Evolutionary conservation across 2,797 vertebrate genomes (phyloP).

Genomic region (Pygocentrus nattereri): DNA sequence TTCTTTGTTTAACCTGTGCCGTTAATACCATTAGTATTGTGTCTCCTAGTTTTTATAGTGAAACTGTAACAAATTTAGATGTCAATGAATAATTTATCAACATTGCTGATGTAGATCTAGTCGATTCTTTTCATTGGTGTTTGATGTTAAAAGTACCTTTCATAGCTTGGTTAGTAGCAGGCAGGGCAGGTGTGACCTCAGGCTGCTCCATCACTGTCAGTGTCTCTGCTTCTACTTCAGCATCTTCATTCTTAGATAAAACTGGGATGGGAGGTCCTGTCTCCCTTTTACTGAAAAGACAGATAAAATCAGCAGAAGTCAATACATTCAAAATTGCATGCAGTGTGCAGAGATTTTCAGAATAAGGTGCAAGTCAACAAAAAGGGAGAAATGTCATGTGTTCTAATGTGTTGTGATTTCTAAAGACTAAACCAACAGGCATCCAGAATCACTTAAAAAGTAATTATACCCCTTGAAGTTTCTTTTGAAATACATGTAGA

Average conservation of each 20-base stretch:
- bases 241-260: conserved; percentile 49
- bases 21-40: not conserved
- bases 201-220: conserved; percentile 77
- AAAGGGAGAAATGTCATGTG: not conserved
- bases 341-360: not conserved
- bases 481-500: too few species aligned
- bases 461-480: too few species aligned
- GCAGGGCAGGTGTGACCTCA: conserved; percentile 76
- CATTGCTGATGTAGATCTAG: not conserved
- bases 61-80: not conserved
- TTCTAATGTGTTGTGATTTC: not conserved
- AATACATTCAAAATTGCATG: not conserved
- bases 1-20: not conserved
- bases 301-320: conserved; percentile 15
- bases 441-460: too few species aligned
- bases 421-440: too few species aligned
- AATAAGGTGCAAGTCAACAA: not conserved
- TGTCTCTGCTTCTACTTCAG: conserved; percentile 66
- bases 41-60: not conserved
- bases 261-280: conserved; percentile 43
- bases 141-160: conserved; percentile 73
- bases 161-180: conserved; percentile 81
- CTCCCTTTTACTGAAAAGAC: conserved; percentile 64
- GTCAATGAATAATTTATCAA: not conserved
- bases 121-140: not conserved